phyloP scores from a whole-genome alignment of 2,797 vertebrate species.

The Gymnocypris eckloni region DNA sequence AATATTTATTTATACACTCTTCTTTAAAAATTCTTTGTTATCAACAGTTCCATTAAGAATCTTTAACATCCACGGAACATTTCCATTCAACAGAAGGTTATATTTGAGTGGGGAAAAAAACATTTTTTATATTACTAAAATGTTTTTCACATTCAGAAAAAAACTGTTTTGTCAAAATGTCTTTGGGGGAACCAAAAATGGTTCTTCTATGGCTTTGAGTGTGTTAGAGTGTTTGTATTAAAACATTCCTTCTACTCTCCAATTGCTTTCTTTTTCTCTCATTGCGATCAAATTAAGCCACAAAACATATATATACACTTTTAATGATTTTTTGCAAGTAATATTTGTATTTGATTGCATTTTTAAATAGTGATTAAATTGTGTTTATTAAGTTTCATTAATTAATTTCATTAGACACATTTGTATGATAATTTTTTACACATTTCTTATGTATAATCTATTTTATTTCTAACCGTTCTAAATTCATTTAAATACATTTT shows the following conservation, averaged over 20 bases:
- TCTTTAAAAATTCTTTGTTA: not conserved
- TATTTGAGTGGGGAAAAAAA: not conserved
- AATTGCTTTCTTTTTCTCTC: too few species aligned
- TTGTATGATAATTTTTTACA: too few species aligned
- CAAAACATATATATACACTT: not conserved
- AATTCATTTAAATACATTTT: too few species aligned
- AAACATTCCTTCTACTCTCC: not conserved
- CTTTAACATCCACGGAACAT: not conserved
- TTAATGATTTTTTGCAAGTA: not conserved
- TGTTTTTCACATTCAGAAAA: not conserved
- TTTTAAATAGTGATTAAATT: too few species aligned
- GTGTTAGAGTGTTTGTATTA: not conserved
- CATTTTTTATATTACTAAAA: not conserved
- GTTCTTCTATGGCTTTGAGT: not conserved
- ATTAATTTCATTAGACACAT: too few species aligned
- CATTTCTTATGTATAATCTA: too few species aligned
- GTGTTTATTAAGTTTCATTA: too few species aligned
- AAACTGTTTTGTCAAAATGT: not conserved
- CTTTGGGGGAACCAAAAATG: not conserved
- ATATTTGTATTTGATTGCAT: too few species aligned
- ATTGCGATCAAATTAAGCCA: not conserved
- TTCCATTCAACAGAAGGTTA: not conserved
- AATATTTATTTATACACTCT: not conserved
- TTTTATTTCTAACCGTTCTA: too few species aligned
- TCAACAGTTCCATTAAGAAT: not conserved